phyloP scores from a whole-genome alignment of 2,113 vertebrate species.

The Nothocercus nigrocapillus region DNA sequence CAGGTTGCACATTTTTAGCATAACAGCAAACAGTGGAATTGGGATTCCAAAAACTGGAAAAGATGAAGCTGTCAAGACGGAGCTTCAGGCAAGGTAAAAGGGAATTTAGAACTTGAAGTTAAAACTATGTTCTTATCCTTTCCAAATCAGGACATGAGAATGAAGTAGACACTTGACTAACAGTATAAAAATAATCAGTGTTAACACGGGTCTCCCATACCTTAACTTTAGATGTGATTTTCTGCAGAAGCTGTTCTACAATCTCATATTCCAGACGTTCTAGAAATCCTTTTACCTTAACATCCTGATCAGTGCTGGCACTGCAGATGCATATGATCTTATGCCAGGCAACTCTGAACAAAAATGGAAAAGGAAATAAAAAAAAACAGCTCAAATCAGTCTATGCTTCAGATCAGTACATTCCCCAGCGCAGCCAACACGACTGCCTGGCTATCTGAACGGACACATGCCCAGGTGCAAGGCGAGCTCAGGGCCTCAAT shows the following conservation, averaged over 20 bases:
- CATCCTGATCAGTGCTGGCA: background rate
- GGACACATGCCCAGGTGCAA: background rate
- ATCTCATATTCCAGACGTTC: constrained; percentile 12
- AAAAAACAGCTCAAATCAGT: background rate
- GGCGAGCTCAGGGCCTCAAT: background rate
- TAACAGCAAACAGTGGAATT: background rate
- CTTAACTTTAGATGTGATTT: constrained; percentile 10
- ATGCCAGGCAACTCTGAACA: constrained; percentile 34
- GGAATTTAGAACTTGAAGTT: background rate
- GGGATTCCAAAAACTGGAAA: background rate
- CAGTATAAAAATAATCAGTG: background rate
- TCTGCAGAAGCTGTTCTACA: background rate
- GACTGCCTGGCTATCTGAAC: background rate
- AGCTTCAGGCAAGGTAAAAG: background rate
- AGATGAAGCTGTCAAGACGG: background rate
- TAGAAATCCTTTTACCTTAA: constrained; percentile 8
- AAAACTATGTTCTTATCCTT: background rate
- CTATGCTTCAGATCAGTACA: background rate
- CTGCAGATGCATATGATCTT: constrained; percentile 25
- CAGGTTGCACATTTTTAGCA: background rate
- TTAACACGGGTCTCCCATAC: background rate
- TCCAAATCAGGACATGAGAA: background rate
- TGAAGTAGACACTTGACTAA: background rate
- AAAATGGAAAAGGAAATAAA: background rate
- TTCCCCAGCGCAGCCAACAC: background rate